Base-by-base conservation (phyloP, 2,888 invertebrate species). In the Protophormia terraenovae region DNA sequence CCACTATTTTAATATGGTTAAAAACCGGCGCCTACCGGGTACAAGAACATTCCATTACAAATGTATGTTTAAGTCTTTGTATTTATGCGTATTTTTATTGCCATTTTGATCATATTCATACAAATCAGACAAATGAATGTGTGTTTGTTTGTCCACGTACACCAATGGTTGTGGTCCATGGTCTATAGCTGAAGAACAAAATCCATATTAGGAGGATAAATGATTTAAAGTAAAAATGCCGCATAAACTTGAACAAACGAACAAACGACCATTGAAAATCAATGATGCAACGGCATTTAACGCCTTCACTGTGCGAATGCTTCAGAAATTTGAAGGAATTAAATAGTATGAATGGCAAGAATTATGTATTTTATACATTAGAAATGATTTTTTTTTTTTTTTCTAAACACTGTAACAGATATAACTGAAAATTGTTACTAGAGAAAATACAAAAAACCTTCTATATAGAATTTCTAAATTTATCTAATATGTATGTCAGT, bases 201-300 rank as follows among this genome's bases (percentile, higher is more conserved):
- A 87, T 87, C 91, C 91, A 89, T 90, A 90, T 90, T 90, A 87
- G 91, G 91, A 88, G 90, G 89, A 84, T 88, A 88, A 86, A 86
- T 88, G 88, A 87, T 89, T 89, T 88, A 90, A 89, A 89, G 89
- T 86, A 87, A 88, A 90, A 91, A 90, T 90, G 90, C 91, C 89
- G 90, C 89, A 87, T 76, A 73, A 35, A 45, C 66, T 50, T 38
- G 67, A 64, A 77, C 32, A 38, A 35, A 27, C 76, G 80, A 47
- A 75, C 45, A 62, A 69, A 64, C 69, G 32, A 45, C 38, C 50
- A 75, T 50, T 75, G 67, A 41, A 81, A 75, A 53, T 71, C 82
- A 82, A 80, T 72, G 78, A 72, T 83, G 41, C 78, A 85, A 80
- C 81, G 81, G 77, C 77, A 71, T 78, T 82, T 75, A 82, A 81